Evolutionary conservation across 2,888 invertebrate species (phyloP).

Genomic region (Acanthosepion lycidas): DNA sequence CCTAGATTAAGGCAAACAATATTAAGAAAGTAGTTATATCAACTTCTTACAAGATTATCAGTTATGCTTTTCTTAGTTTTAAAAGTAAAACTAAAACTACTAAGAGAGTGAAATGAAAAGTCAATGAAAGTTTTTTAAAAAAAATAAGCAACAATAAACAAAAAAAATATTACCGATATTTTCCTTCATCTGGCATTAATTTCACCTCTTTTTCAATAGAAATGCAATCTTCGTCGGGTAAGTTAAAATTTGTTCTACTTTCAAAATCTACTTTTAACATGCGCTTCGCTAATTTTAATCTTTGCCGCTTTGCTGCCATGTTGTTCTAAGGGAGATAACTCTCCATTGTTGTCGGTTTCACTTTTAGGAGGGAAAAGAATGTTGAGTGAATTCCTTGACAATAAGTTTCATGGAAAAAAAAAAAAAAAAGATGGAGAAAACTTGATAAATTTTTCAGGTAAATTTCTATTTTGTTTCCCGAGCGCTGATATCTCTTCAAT

Average conservation of each 20-base stretch:
- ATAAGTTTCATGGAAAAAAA: too few species aligned
- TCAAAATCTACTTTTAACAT: not conserved
- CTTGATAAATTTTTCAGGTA: too few species aligned
- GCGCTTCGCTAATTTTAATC: not conserved
- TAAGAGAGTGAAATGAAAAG: too few species aligned
- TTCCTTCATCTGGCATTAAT: not conserved
- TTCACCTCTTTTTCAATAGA: not conserved
- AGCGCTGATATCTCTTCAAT: too few species aligned
- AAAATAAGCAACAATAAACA: too few species aligned
- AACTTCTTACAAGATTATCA: not conserved
- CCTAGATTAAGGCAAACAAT: not conserved
- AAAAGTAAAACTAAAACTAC: too few species aligned
- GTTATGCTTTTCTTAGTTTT: not conserved
- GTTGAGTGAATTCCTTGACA: too few species aligned
- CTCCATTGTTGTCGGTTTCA: too few species aligned
- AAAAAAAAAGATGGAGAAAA: too few species aligned
- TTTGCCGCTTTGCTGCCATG: not conserved
- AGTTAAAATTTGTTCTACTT: not conserved
- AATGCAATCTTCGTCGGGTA: not conserved
- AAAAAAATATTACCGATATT: not conserved
- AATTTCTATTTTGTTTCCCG: too few species aligned
- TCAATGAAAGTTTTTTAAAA: too few species aligned
- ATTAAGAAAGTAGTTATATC: not conserved
- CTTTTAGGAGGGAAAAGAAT: too few species aligned
- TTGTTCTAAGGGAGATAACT: not conserved